Percentiles rank a stretch among this genome's conserved stretches.
Conservation (phyloP, 1,140 invertebrate species). For the Archivesica marissinica region DNA sequence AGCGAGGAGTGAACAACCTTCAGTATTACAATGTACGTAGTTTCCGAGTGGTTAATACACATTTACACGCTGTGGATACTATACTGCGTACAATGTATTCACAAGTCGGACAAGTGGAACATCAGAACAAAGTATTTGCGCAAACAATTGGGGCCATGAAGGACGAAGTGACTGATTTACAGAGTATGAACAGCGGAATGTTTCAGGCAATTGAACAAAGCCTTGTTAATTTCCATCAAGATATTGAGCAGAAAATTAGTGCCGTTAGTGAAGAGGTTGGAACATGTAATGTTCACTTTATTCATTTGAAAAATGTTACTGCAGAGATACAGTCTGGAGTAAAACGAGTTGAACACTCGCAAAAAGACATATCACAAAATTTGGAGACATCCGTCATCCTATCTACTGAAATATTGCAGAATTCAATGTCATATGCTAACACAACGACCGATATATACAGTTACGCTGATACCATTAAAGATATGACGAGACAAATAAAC, state of each 20-base stretch:
- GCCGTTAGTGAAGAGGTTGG: constrained; percentile 16
- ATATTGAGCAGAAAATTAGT: constrained; percentile 3
- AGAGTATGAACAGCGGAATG: constrained; percentile 45
- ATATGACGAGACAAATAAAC: not conserved
- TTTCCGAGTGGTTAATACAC: constrained; percentile 64
- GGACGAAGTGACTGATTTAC: constrained; percentile 40
- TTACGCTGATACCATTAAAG: not conserved
- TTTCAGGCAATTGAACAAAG: constrained; percentile 61
- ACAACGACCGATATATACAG: not conserved
- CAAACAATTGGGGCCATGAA: constrained; percentile 29
- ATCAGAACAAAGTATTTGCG: not conserved
- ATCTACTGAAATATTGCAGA: constrained; percentile 23
- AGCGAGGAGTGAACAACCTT: constrained; percentile 66
- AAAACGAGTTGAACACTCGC: not conserved
- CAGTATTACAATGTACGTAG: constrained; percentile 70
- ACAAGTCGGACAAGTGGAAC: constrained; percentile 2
- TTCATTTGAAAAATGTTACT: constrained; percentile 31
- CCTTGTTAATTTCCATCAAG: constrained; percentile 35
- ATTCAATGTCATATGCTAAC: not conserved
- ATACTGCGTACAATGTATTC: constrained; percentile 32
- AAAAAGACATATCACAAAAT: constrained; percentile 7
- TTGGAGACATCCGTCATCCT: not conserved
- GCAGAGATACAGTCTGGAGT: not conserved
- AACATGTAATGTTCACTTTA: not conserved
- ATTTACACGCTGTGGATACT: constrained; percentile 58